These are phyloP conservation scores for Caretta caretta DNA, from an alignment of 2,113 vertebrate species.

Conservation along the genomic window DNA sequence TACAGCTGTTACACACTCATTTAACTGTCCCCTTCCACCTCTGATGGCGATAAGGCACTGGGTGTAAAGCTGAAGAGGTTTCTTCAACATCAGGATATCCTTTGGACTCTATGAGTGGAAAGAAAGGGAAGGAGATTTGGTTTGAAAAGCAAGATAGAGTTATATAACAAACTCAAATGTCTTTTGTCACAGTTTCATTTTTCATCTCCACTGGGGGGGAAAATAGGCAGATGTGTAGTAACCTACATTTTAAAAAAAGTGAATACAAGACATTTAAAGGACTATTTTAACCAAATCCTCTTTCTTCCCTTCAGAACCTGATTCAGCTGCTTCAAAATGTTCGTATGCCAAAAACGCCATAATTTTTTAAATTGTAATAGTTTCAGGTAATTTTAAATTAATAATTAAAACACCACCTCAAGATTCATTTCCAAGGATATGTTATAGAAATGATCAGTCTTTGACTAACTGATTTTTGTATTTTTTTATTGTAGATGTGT, in stretches of 20 bases:
- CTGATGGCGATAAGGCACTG: not conserved
- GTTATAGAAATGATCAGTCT: constrained; percentile 44
- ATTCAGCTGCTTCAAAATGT: constrained; percentile 51
- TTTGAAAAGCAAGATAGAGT: constrained; percentile 35
- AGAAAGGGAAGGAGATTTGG: not conserved
- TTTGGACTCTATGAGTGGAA: not conserved
- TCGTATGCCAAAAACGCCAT: not conserved
- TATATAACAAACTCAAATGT: not conserved
- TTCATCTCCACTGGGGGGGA: constrained; percentile 43
- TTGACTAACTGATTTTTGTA: constrained; percentile 52
- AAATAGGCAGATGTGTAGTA: not conserved
- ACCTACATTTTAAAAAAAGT: not conserved
- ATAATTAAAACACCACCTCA: constrained; percentile 43
- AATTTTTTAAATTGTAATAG: constrained; percentile 17
- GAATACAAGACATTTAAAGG: not conserved
- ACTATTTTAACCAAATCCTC: constrained; percentile 9
- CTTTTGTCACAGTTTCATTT: constrained; percentile 35
- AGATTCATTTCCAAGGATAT: constrained; percentile 38
- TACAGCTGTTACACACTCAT: constrained; percentile 4
- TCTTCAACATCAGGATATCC: not conserved
- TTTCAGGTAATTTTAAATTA: constrained; percentile 33
- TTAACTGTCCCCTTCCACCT: constrained; percentile 2
- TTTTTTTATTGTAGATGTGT: constrained; percentile 29
- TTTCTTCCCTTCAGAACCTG: constrained; percentile 27
- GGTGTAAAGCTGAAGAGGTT: not conserved